phyloP scores from a whole-genome alignment of 2,797 vertebrate genomes.

The Lacerta viridis region DNA sequence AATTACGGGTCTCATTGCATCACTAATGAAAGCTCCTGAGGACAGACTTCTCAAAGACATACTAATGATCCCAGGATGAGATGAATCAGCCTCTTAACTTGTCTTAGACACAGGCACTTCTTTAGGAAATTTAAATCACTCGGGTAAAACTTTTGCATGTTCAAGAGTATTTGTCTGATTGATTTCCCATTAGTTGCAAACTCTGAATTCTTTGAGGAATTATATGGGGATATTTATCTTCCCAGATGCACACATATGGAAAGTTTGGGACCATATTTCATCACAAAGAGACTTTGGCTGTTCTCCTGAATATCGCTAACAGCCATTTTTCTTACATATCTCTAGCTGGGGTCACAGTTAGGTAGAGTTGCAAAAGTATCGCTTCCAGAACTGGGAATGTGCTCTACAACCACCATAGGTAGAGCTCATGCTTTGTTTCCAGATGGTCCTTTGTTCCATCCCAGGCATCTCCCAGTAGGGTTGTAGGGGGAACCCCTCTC shows the following conservation, averaged over 20 bases:
- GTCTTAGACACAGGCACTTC: slow-evolving; percentile 13
- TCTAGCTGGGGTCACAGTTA: slow-evolving; percentile 15
- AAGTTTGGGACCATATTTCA: slow-evolving; percentile 1
- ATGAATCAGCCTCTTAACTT: slow-evolving; percentile 36
- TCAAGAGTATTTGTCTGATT: slow-evolving; percentile 38
- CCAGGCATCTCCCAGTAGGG: not conserved
- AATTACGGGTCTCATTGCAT: not conserved
- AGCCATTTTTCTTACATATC: not conserved
- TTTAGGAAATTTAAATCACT: slow-evolving; percentile 61
- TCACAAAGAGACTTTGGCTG: slow-evolving; percentile 5
- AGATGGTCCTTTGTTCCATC: not conserved
- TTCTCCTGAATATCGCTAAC: slow-evolving; percentile 27
- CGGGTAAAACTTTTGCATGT: slow-evolving; percentile 53
- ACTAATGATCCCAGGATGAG: slow-evolving; percentile 2
- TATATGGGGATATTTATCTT: slow-evolving; percentile 67
- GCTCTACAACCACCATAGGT: not conserved
- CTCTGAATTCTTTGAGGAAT: slow-evolving; percentile 49
- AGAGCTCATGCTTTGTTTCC: not conserved
- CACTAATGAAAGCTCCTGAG: slow-evolving; percentile 4
- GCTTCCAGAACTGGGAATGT: slow-evolving; percentile 24
- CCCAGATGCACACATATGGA: slow-evolving; percentile 46
- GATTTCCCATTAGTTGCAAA: slow-evolving; percentile 53
- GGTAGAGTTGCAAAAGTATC: not conserved
- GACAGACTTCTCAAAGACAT: not conserved
- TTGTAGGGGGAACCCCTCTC: too few species aligned